Evolutionary conservation across 2,888 invertebrate genomes (phyloP), one percentile per base, ranked within the genome.

Genomic region (Ctena decussata): DNA sequence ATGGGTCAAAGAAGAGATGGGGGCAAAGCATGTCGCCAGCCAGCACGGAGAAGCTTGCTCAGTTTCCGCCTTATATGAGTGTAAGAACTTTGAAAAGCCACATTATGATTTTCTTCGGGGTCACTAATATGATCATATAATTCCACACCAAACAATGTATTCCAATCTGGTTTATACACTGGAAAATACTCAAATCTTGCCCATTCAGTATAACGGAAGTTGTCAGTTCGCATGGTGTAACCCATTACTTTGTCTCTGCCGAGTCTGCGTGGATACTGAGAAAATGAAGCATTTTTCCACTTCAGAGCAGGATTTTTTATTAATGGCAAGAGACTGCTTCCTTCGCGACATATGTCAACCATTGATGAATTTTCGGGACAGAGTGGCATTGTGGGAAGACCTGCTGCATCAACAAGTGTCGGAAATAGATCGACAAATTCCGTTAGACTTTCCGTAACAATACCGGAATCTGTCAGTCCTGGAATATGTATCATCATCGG

Each of bases 81-180:
- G 86, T 97, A 95, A 79, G 95, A 92, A 18, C 93, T 90, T 84
- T 96, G 94, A 49, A 95, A 93, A 11, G 96, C 96, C 86, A 98
- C 93, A 96, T 98, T 98, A 32, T 97, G 95, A 92, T 97, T 97
- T 96, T 98, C 98, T 8, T 96, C 96, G 0, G 97, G 96, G 96
- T 98, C 98, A 60, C 96, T 94, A 2, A 95, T 93, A 94, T 98
- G 97, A 95, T 98, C 97, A 93, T 98, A 98, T 85, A 98, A 96
- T 96, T 98, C 98, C 90, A 97, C 95, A 89, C 96, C 96, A 65
- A 96, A 96, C 97, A 79, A 32, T 3, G 73, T 27, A 30, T 21
- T 73, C 89, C 89, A 89, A 37, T 84, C 71, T 3, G 89, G 89
- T 75, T 79, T 78, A 46, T 89, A 89, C 18, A 73, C 76, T n/a